Evolutionary conservation across 2,888 invertebrate genomes (phyloP).

Genomic region (Cancer borealis): DNA sequence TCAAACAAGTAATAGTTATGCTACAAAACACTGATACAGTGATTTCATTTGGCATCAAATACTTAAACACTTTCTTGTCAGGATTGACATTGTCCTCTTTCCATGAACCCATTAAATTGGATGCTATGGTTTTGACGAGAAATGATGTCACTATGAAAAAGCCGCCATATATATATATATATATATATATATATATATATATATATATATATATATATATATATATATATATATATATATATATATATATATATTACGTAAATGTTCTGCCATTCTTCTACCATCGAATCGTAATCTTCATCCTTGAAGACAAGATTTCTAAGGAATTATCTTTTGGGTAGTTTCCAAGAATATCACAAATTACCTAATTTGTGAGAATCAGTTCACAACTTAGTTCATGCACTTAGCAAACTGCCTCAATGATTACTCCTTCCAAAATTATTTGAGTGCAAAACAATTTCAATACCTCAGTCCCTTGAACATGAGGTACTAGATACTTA

Average conservation of each 20-base stretch:
- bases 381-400: not conserved
- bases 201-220: not conserved
- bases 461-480: not conserved
- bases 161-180: not conserved
- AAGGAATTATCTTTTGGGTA: not conserved
- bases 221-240: not conserved
- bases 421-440: not conserved
- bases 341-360: not conserved
- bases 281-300: not conserved
- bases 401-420: constrained; percentile 1
- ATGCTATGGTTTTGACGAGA: not conserved
- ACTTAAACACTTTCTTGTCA: not conserved
- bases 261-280: not conserved
- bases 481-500: not conserved
- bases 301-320: not conserved
- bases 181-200: too few relatives aligned
- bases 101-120: not conserved
- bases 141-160: not conserved
- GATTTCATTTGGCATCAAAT: not conserved
- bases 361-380: not conserved
- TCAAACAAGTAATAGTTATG: not conserved
- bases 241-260: not conserved
- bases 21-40: not conserved
- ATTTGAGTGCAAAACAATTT: not conserved
- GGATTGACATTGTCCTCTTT: not conserved